Conservation (phyloP, 2,797 vertebrate genomes). For the Falco cherrug region DNA sequence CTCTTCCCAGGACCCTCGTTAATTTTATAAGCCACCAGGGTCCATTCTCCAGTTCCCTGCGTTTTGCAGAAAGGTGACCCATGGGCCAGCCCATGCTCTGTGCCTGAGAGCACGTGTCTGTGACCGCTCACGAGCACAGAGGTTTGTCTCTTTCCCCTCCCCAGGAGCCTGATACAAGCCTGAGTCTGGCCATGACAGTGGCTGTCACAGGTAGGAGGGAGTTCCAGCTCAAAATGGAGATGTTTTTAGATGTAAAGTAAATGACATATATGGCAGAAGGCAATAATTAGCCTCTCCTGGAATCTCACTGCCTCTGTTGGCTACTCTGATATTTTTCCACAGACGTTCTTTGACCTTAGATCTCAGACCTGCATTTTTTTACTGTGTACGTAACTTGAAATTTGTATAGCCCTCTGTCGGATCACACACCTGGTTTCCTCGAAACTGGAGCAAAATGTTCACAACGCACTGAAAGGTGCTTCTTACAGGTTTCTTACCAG, state of each 20-base stretch:
- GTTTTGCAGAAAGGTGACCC: not conserved
- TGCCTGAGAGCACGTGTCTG: not conserved
- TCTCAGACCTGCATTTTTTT: not conserved
- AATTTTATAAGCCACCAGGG: not conserved
- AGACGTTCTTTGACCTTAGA: not conserved
- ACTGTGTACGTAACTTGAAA: not conserved
- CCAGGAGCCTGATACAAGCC: not conserved
- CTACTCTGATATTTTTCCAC: not conserved
- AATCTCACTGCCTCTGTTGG: not conserved
- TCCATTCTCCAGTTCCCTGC: fast-evolving
- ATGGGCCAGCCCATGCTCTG: not conserved
- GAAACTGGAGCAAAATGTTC: not conserved
- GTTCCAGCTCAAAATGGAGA: not conserved
- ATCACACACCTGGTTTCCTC: not conserved
- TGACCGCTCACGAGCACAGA: not conserved
- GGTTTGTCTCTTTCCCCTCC: not conserved
- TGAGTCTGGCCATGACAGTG: not conserved
- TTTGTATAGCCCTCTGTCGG: not conserved
- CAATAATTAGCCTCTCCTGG: not conserved
- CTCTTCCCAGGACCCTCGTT: not conserved
- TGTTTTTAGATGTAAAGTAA: not conserved
- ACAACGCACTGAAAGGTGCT: not conserved
- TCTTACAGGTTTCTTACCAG: not conserved
- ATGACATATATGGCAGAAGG: not conserved
- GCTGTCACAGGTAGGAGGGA: not conserved